Evolutionary conservation across 2,797 vertebrate species (phyloP), one percentile per base, ranked within the genome.

Genomic region (Choloepus didactylus): DNA sequence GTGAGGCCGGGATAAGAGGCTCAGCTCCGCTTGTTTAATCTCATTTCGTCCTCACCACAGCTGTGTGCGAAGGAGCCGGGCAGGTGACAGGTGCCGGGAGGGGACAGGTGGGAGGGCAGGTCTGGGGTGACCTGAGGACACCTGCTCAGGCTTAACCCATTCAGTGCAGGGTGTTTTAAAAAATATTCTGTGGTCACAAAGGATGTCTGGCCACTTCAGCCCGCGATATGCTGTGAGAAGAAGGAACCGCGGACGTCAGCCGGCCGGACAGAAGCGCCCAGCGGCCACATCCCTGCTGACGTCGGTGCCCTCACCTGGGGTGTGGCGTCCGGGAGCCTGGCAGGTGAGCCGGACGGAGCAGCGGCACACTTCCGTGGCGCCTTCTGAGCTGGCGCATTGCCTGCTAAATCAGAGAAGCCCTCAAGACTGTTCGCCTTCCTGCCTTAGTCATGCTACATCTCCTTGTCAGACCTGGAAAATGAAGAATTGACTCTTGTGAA

Each of bases 361-460:
- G 10, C 9, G 1, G 3, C 85, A 14, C 1, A 0, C 54, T 6
- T 10, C 1, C 9, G 27, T 16, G 4, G 54, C 44, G 16, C 31
- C 49, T n/a, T 54, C 73, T 3, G 0, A 3, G 19, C 1, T n/a
- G 79, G 27, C 15, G 1, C 11, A 1, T 29, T 38, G 16, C 80
- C 1, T 0, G 4, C 38, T 14, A 29, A 0, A 1, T 4, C 14
- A 6, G 18, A 66, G 46, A 12, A 15, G 5, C 9, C 18, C 5
- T 3, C 14, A 14, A 16, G 81, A 3, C 21, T 0, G 0, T 3
- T 9, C 5, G 1, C 62, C 3, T 0, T 25, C 12, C 59, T 31
- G 25, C 59, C 10, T 41, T 5, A 7, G 38, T 56, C 51, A 10
- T 4, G 6, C 21, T 38, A 0, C 1, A 0, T 23, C 35, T 62